These are phyloP conservation scores for Clytia hemisphaerica DNA, from an alignment of 30 jellyfish, hydroid and myxozoan genomes.

Conservation along the genomic window DNA sequence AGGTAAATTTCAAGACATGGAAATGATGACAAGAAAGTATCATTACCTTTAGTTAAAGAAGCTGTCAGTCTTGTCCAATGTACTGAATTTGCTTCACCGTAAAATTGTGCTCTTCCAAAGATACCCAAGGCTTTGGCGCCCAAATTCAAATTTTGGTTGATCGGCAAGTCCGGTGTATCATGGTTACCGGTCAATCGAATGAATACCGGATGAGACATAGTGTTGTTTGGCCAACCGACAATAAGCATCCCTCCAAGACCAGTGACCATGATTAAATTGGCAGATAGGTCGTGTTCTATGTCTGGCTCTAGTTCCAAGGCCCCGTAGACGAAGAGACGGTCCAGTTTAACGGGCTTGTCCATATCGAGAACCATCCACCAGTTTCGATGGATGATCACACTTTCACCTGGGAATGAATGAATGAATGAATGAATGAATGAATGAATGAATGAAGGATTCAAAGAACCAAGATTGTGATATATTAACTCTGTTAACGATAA, in stretches of 20 bases:
- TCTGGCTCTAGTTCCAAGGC: constrained; percentile 61
- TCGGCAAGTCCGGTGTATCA: constrained; percentile 51
- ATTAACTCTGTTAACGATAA: too few species aligned
- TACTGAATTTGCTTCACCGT: constrained; percentile 59
- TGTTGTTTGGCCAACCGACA: constrained; percentile 76
- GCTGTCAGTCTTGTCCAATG: constrained; percentile 67
- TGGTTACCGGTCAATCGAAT: constrained; percentile 74
- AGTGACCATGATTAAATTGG: constrained; percentile 52
- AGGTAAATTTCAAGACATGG: too few species aligned
- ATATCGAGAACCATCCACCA: constrained; percentile 73
- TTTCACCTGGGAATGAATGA: too few species aligned
- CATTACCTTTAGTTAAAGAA: constrained; percentile 40
- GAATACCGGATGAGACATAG: constrained; percentile 47
- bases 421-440: too few species aligned
- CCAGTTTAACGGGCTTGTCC: constrained; percentile 42
- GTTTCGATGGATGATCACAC: constrained; percentile 6
- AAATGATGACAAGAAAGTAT: too few species aligned
- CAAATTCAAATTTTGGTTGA: constrained; percentile 57
- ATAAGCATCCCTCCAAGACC: constrained; percentile 56
- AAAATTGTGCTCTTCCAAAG: constrained; percentile 51
- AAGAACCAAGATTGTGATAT: constrained; percentile 44
- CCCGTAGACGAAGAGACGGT: constrained; percentile 71
- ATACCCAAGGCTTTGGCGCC: constrained; percentile 92
- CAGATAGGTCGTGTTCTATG: constrained; percentile 41
- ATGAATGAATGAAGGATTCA: too few species aligned